These are phyloP conservation scores for Macropodus opercularis DNA, from an alignment of 2,797 vertebrate species.

Conservation along the genomic window DNA sequence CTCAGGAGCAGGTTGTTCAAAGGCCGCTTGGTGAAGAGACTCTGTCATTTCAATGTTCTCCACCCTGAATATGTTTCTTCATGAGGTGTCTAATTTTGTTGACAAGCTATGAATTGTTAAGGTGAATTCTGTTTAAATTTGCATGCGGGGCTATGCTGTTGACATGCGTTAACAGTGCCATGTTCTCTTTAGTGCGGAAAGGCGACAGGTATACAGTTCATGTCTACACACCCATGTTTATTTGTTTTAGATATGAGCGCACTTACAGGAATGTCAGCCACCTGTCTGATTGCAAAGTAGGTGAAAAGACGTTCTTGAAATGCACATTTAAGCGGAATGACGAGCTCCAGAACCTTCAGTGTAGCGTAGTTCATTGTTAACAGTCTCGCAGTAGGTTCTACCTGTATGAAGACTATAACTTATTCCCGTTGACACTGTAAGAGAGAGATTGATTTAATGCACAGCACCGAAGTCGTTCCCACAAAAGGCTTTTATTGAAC, in stretches of 20 bases:
- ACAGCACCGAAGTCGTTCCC: neutral
- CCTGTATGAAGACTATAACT: constrained; percentile 9
- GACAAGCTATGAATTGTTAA: constrained; percentile 22
- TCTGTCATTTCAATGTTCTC: constrained; percentile 15
- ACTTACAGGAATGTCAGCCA: constrained; percentile 39
- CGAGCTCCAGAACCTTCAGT: constrained; percentile 4
- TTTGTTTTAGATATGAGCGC: constrained; percentile 59
- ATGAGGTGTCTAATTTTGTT: constrained; percentile 17
- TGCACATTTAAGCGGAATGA: constrained; percentile 2
- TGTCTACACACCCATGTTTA: constrained; percentile 51
- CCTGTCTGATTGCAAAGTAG: constrained; percentile 54
- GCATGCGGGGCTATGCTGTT: constrained; percentile 1
- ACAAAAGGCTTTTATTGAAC: neutral
- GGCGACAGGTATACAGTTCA: constrained; percentile 40
- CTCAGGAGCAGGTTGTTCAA: constrained; percentile 35
- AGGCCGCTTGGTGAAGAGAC: constrained; percentile 9
- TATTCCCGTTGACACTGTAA: constrained; percentile 12
- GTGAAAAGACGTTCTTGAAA: constrained; percentile 41
- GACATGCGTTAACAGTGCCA: constrained; percentile 16
- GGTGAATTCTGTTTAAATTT: constrained; percentile 12
- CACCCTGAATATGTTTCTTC: constrained; percentile 15
- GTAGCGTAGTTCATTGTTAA: neutral
- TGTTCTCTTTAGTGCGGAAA: constrained; percentile 20
- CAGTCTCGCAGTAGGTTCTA: constrained; percentile 7
- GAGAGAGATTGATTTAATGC: constrained; percentile 9